These are phyloP conservation scores for Galleria mellonella DNA, from an alignment of 1,140 invertebrate genomes.

Conservation along the genomic window DNA sequence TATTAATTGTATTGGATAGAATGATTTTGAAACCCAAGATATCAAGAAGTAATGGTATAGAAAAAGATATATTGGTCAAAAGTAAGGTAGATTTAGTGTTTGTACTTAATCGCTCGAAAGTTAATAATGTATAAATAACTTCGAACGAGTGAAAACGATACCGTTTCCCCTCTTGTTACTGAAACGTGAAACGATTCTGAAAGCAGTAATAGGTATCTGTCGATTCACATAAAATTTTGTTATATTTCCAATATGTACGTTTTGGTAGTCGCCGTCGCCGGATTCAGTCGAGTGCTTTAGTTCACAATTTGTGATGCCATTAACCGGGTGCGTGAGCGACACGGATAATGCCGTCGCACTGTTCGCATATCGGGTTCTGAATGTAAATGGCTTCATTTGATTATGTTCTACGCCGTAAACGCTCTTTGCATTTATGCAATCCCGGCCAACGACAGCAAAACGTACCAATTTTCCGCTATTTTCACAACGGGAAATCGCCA, in stretches of 20 bases:
- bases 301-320: constrained; percentile 63
- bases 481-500: too few relatives aligned
- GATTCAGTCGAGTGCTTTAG: constrained; percentile 43
- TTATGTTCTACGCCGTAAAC: constrained; percentile 57
- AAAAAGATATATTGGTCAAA: too few relatives aligned
- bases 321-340: constrained; percentile 44
- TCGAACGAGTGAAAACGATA: constrained; percentile 3
- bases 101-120: too few relatives aligned
- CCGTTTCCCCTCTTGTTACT: constrained; percentile 19
- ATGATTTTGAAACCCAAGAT: too few relatives aligned
- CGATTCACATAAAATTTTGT: constrained; percentile 58
- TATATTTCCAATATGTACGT: constrained; percentile 45
- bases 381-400: constrained; percentile 71
- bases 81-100: too few relatives aligned
- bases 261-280: constrained; percentile 30
- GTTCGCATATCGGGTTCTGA: constrained; percentile 42
- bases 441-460: constrained; percentile 16
- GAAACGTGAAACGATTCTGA: constrained; percentile 37
- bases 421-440: constrained; percentile 63
- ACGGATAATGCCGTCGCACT: constrained; percentile 24
- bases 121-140: too few relatives aligned
- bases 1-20: too few relatives aligned
- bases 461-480: too few relatives aligned
- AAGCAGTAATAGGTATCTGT: constrained; percentile 25
- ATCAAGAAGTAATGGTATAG: too few relatives aligned